Evolutionary conservation across 92 coral and sea anemone species (phyloP).

Genomic region (Porites divaricata): DNA sequence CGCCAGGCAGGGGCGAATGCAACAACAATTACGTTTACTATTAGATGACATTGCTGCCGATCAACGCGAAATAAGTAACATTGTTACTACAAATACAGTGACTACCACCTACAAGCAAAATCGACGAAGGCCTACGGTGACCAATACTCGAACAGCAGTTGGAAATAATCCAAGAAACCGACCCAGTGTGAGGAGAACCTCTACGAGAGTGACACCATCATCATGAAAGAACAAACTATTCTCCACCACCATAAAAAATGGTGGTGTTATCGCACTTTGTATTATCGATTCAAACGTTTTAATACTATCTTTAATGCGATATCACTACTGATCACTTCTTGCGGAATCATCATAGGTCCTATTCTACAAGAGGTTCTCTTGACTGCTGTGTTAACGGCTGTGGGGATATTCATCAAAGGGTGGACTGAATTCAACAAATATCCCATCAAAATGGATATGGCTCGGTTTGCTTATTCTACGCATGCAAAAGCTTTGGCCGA

Average conservation of each 20-base stretch:
- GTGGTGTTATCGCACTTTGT: conserved; percentile 37
- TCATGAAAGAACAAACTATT: background rate
- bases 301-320: conserved; percentile 18
- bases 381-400: background rate
- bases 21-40: background rate
- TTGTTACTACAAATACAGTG: background rate
- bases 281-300: background rate
- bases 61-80: background rate
- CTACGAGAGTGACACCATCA: too few species aligned
- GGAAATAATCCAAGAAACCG: background rate
- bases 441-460: conserved; percentile 7
- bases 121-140: background rate
- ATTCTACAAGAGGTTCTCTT: background rate
- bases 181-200: background rate
- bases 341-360: background rate
- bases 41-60: background rate
- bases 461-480: conserved; percentile 39
- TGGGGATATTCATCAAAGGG: conserved; percentile 5
- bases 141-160: background rate
- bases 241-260: conserved; percentile 4
- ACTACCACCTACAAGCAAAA: background rate
- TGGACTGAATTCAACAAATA: conserved; percentile 35
- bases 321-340: conserved; percentile 11
- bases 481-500: conserved; percentile 27
- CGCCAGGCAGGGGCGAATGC: too few species aligned